A percentile compares a stretch with the other conserved stretches of the same genome.
These are phyloP conservation scores for Eucriotettix oculatus DNA, from an alignment of 2,888 invertebrate species.

Conservation along the genomic window DNA sequence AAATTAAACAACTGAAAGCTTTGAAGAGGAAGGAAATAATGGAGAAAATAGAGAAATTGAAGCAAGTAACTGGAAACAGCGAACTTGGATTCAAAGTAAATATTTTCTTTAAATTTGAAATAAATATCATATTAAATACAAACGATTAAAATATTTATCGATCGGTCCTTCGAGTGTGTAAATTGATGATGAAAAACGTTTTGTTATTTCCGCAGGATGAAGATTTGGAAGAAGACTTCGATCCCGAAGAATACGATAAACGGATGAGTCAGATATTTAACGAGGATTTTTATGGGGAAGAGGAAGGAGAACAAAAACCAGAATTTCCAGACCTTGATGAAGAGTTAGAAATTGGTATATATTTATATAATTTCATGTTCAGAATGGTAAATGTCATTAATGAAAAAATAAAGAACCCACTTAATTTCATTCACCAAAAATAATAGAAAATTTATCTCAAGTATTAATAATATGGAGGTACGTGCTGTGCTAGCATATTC, in stretches of 20 bases:
- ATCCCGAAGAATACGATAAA: slow-evolving; percentile 72
- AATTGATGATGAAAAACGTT: too few species aligned
- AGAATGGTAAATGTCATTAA: neutral
- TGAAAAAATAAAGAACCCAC: too few species aligned
- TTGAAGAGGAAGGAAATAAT: slow-evolving; percentile 79
- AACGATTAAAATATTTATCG: neutral
- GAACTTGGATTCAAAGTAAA: slow-evolving; percentile 43
- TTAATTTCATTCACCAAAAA: too few species aligned
- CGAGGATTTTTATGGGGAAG: slow-evolving; percentile 68
- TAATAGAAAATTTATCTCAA: too few species aligned
- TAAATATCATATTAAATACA: neutral
- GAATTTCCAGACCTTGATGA: slow-evolving; percentile 68
- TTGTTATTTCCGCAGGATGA: slow-evolving; percentile 35
- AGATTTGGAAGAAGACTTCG: slow-evolving; percentile 81
- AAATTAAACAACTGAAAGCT: slow-evolving; percentile 72
- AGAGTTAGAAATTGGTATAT: slow-evolving; percentile 41
- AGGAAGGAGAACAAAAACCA: slow-evolving; percentile 58
- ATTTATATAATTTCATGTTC: neutral
- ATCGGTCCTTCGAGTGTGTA: too few species aligned
- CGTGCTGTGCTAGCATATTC: too few species aligned
- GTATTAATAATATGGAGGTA: too few species aligned
- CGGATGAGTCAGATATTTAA: slow-evolving; percentile 76
- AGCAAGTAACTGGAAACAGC: slow-evolving; percentile 74
- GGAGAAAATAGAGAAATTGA: slow-evolving; percentile 70
- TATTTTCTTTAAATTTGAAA: neutral